Conservation (phyloP, 2,888 invertebrate genomes). For the Ectemnius cavifrons region DNA sequence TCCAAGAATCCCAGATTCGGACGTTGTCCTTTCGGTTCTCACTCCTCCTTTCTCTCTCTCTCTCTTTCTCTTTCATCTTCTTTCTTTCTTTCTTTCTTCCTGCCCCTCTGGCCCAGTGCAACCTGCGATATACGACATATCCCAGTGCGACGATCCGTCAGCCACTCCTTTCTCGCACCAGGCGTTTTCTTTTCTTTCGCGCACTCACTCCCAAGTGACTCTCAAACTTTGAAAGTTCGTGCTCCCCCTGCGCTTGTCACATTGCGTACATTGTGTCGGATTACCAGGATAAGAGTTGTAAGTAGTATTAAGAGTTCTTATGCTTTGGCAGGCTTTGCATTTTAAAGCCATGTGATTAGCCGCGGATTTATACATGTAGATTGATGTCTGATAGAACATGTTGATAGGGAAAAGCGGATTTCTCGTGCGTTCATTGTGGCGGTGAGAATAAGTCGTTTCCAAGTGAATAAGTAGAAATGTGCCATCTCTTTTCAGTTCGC, state of each 20-base stretch:
- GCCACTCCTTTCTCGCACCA: background rate
- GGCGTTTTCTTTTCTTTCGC: background rate
- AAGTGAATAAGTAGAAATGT: too few relatives aligned
- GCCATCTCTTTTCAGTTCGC: too few relatives aligned
- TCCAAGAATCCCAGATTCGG: conserved; percentile 64
- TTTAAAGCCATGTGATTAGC: too few relatives aligned
- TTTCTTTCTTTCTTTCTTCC: conserved; percentile 21
- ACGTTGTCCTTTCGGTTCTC: conserved; percentile 8
- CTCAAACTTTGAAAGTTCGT: conserved; percentile 21
- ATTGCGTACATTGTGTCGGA: background rate
- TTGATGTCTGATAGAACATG: too few relatives aligned
- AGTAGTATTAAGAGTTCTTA: too few relatives aligned
- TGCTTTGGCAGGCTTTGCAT: too few relatives aligned
- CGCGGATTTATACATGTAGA: too few relatives aligned
- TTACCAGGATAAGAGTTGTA: background rate
- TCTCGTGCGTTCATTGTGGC: too few relatives aligned
- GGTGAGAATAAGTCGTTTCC: too few relatives aligned
- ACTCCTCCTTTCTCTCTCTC: background rate
- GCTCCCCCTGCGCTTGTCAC: too few relatives aligned
- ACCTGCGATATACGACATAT: background rate
- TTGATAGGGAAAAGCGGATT: too few relatives aligned
- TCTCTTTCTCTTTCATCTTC: background rate
- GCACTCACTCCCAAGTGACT: background rate
- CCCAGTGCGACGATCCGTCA: background rate
- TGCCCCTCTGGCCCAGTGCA: too few relatives aligned